phyloP scores from a whole-genome alignment of 2,888 invertebrate species.

The Drosophila subquinaria region DNA sequence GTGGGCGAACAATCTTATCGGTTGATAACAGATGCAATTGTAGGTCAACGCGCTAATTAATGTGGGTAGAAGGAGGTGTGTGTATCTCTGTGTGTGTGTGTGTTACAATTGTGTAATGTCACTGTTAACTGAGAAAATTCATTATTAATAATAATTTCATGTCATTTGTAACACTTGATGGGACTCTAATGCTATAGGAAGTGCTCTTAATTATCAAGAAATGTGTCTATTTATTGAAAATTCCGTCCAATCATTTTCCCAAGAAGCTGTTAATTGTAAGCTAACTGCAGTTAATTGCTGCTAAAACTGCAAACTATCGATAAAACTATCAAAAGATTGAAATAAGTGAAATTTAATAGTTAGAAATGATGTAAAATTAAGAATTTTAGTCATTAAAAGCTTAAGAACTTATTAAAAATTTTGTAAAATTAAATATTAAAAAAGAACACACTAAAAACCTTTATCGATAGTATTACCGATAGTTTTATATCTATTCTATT shows the following conservation, averaged over 20 bases:
- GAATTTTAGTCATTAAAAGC: background rate
- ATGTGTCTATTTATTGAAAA: constrained; percentile 10
- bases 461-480: background rate
- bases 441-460: background rate
- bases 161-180: constrained; percentile 12
- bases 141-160: constrained; percentile 18
- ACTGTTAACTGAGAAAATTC: constrained; percentile 11
- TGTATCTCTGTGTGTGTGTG: background rate
- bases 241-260: constrained; percentile 21
- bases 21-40: constrained; percentile 47
- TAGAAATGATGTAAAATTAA: background rate
- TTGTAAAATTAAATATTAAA: too few relatives aligned
- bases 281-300: constrained; percentile 22
- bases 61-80: background rate
- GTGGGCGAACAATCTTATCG: constrained; percentile 50
- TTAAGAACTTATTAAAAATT: background rate
- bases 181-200: constrained; percentile 1
- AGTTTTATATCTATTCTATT: too few relatives aligned
- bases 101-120: constrained; percentile 35
- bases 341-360: background rate
- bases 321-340: background rate
- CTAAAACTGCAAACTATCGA: background rate
- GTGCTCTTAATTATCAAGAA: constrained; percentile 37
- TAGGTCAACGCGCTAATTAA: constrained; percentile 58
- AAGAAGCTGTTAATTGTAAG: constrained; percentile 25